Evolutionary conservation across 2,888 invertebrate genomes (phyloP).

Genomic region (Gerris lacustris): DNA sequence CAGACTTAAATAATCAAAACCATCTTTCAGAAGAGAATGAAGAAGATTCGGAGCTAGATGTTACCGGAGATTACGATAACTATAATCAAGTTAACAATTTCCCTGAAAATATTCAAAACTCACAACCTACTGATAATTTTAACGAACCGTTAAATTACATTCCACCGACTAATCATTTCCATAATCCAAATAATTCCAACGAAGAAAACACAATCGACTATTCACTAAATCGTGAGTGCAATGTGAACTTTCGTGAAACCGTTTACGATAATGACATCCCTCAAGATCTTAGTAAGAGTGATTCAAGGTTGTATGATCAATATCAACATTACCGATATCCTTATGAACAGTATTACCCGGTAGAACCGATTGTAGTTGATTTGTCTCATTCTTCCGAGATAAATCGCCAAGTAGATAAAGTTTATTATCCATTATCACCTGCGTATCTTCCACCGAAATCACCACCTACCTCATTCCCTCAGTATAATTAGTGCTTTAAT

Average conservation of each 20-base stretch:
- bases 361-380: constrained; percentile 1
- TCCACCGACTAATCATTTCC: neutral
- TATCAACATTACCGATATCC: neutral
- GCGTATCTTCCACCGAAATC: neutral
- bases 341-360: neutral
- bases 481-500: too few relatives aligned
- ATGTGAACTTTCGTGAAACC: neutral
- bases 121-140: neutral
- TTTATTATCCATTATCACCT: neutral
- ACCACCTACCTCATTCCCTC: neutral
- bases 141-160: neutral
- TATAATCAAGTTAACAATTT: neutral
- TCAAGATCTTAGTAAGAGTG: neutral
- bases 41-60: neutral
- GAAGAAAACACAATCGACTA: neutral
- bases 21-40: neutral
- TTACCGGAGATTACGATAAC: neutral
- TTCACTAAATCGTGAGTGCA: neutral
- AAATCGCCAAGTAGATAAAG: neutral
- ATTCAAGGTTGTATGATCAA: neutral
- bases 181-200: neutral
- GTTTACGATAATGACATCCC: neutral
- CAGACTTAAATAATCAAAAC: too few relatives aligned
- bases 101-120: neutral
- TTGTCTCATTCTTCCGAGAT: neutral